phyloP scores from a whole-genome alignment of 1,140 invertebrate species.

The Leptopilina boulardi region DNA sequence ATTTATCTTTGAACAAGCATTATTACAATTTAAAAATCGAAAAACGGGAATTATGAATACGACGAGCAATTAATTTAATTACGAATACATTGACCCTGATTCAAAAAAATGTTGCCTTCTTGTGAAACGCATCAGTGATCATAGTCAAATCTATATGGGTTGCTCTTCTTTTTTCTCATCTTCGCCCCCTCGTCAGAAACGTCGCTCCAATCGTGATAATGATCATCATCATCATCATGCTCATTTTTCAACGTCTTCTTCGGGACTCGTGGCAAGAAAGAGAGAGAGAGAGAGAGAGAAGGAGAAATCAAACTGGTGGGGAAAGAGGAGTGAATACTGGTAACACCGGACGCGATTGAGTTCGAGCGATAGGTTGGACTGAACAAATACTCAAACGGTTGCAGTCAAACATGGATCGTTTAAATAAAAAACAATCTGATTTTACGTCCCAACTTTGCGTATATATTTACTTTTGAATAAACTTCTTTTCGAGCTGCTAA shows the following conservation, averaged over 20 bases:
- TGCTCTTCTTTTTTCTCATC: conserved; percentile 48
- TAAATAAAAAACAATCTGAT: conserved; percentile 28
- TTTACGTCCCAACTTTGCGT: not conserved
- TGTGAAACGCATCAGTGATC: not conserved
- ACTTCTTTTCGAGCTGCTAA: not conserved
- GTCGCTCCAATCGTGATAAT: conserved; percentile 64
- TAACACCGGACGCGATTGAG: conserved; percentile 16
- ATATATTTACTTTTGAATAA: not conserved
- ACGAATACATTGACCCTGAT: conserved; percentile 54
- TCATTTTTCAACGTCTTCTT: conserved; percentile 72
- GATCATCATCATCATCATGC: conserved; percentile 68
- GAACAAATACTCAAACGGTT: conserved; percentile 28
- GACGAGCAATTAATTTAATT: conserved; percentile 59
- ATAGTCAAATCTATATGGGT: conserved; percentile 33
- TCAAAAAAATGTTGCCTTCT: not conserved
- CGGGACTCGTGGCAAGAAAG: conserved; percentile 56
- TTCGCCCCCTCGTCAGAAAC: conserved; percentile 56
- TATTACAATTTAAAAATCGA: conserved; percentile 5
- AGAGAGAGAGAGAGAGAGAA: conserved; percentile 5
- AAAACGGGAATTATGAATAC: conserved; percentile 18
- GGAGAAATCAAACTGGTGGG: conserved; percentile 11
- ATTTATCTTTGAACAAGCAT: not conserved
- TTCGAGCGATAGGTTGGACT: conserved; percentile 16
- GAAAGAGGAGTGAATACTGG: conserved; percentile 33
- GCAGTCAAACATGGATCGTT: conserved; percentile 24